Conservation (phyloP, 2,113 vertebrate species). For the Gulo gulo region DNA sequence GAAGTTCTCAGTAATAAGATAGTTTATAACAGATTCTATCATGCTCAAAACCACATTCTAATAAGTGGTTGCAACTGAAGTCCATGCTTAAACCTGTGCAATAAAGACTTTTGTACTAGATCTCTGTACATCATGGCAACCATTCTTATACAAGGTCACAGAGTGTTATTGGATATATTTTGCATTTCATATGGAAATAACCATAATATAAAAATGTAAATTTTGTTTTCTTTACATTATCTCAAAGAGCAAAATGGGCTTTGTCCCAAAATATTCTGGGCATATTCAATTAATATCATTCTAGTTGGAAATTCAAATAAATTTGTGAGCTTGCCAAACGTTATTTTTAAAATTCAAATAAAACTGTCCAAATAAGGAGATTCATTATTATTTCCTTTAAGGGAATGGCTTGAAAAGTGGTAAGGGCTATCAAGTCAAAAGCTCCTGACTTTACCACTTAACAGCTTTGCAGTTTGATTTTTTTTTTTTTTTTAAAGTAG, state of each 20-base stretch:
- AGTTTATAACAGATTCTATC: neutral
- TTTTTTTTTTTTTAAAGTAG: neutral
- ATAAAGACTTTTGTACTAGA: neutral
- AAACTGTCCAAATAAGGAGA: neutral
- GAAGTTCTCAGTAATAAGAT: neutral
- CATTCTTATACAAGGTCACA: neutral
- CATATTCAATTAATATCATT: neutral
- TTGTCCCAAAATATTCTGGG: neutral
- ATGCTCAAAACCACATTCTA: neutral
- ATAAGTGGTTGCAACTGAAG: neutral
- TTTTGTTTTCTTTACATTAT: neutral
- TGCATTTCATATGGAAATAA: neutral
- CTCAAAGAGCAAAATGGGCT: neutral
- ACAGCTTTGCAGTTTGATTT: neutral
- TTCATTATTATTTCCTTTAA: neutral
- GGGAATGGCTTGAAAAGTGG: fast-evolving
- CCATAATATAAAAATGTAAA: neutral
- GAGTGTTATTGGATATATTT: neutral
- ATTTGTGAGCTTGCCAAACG: neutral
- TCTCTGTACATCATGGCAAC: neutral
- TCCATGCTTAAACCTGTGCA: neutral
- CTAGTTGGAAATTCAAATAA: neutral
- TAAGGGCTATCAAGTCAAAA: neutral
- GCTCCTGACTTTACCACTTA: neutral
- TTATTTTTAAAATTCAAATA: neutral